Evolutionary conservation across 2,113 vertebrate genomes (phyloP).

Genomic region (Anguilla rostrata): DNA sequence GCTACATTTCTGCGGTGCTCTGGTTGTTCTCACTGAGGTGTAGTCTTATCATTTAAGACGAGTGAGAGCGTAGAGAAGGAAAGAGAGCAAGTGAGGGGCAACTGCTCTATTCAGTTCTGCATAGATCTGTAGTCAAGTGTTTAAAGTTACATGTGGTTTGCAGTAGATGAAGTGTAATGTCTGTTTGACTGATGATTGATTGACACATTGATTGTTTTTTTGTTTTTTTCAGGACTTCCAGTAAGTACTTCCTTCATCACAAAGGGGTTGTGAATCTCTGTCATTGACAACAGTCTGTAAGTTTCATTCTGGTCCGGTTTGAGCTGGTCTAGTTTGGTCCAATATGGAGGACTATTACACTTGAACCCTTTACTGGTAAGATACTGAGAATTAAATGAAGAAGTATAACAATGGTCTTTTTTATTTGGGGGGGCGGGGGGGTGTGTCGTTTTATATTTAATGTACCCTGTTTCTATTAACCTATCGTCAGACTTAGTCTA

Average conservation of each 20-base stretch:
- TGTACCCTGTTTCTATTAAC: no score
- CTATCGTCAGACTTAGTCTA: no score
- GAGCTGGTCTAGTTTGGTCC: neutral
- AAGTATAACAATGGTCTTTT: no score
- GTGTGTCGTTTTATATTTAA: no score
- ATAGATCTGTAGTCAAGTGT: no score
- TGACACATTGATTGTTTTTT: slow-evolving; percentile 22
- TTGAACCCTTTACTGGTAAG: neutral
- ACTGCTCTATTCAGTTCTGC: neutral
- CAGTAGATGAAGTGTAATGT: neutral
- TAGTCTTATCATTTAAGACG: slow-evolving; percentile 5
- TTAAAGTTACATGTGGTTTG: neutral
- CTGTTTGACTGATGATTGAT: neutral
- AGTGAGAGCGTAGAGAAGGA: neutral
- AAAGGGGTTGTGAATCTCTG: neutral
- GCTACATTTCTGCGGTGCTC: neutral
- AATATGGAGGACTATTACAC: neutral
- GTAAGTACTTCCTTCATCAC: slow-evolving; percentile 67
- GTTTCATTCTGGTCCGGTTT: neutral
- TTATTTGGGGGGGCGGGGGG: no score
- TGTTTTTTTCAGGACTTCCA: slow-evolving; percentile 63
- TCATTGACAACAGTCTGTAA: neutral
- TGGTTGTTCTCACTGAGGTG: neutral
- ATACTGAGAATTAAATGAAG: neutral
- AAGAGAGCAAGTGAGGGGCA: neutral